phyloP scores from a whole-genome alignment of 2,888 invertebrate species.

The Linyphia triangularis region DNA sequence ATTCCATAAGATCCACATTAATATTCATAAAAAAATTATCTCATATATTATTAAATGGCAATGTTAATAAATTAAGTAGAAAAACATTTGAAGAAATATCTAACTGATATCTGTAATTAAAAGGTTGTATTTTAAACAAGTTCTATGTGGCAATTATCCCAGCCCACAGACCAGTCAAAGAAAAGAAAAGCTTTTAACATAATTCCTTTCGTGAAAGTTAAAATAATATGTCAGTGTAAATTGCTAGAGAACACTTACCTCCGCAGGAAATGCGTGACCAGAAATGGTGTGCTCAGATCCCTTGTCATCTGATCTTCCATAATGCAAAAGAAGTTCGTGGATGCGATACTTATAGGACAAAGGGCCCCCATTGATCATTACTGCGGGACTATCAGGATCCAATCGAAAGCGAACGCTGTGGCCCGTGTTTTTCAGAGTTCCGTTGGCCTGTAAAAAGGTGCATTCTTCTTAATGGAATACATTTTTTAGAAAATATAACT shows the following conservation, averaged over 20 bases:
- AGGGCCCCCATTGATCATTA: constrained; percentile 97
- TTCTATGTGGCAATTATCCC: constrained; percentile 4
- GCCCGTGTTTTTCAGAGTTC: constrained; percentile 93
- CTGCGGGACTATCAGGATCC: constrained; percentile 83
- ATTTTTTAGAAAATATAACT: background rate
- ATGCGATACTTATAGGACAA: constrained; percentile 97
- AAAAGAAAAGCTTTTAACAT: constrained; percentile 57
- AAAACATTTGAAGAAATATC: too few species aligned
- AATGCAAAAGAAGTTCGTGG: constrained; percentile 96
- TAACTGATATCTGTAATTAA: too few species aligned
- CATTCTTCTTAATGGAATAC: background rate
- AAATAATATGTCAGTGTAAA: constrained; percentile 12
- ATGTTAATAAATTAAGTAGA: too few species aligned
- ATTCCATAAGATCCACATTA: too few species aligned
- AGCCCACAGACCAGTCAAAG: background rate
- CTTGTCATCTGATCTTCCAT: constrained; percentile 92
- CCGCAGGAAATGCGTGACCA: constrained; percentile 97
- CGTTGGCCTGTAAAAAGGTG: constrained; percentile 86
- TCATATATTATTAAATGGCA: too few species aligned
- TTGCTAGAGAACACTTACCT: constrained; percentile 84
- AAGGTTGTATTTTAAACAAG: too few species aligned
- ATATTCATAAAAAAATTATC: too few species aligned
- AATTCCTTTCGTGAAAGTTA: constrained; percentile 12
- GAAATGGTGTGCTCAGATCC: constrained; percentile 99
- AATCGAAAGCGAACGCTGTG: constrained; percentile 95